These are phyloP conservation scores for Dipodomys stephensi DNA, from an alignment of 2,113 vertebrate genomes.

Conservation along the genomic window DNA sequence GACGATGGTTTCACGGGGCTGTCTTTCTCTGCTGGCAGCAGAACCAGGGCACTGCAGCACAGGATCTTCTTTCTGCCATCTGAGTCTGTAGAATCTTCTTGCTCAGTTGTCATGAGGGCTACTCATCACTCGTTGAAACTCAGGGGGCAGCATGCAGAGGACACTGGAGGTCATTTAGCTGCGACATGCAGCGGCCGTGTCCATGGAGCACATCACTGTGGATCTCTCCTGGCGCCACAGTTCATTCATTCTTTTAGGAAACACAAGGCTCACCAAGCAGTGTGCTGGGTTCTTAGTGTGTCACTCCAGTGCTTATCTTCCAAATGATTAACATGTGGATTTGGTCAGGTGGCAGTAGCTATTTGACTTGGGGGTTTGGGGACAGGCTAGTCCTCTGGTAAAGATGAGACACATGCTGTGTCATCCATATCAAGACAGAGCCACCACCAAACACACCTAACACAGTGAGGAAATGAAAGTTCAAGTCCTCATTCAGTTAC, in stretches of 20 bases:
- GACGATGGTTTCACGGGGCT: background rate
- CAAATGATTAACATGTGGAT: accelerated
- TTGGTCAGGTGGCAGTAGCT: background rate
- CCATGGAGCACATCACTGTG: background rate
- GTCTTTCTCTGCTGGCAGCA: background rate
- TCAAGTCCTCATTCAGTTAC: background rate
- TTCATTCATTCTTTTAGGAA: background rate
- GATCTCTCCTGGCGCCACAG: background rate
- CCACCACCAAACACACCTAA: background rate
- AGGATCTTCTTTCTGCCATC: conserved; percentile 10
- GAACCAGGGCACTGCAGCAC: background rate
- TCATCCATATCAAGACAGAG: background rate
- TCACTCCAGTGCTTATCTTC: background rate
- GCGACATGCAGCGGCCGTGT: background rate
- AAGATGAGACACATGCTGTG: background rate
- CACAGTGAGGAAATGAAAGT: background rate
- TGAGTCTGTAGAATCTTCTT: background rate
- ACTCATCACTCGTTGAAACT: background rate
- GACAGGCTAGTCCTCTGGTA: background rate
- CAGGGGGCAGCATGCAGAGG: background rate
- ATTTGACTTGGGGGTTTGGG: background rate
- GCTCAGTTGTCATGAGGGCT: background rate
- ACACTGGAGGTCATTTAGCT: accelerated
- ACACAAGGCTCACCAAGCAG: background rate
- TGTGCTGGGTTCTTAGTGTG: background rate